Conservation (phyloP, 1,140 invertebrate species). For the Scaptomyza pallida region DNA sequence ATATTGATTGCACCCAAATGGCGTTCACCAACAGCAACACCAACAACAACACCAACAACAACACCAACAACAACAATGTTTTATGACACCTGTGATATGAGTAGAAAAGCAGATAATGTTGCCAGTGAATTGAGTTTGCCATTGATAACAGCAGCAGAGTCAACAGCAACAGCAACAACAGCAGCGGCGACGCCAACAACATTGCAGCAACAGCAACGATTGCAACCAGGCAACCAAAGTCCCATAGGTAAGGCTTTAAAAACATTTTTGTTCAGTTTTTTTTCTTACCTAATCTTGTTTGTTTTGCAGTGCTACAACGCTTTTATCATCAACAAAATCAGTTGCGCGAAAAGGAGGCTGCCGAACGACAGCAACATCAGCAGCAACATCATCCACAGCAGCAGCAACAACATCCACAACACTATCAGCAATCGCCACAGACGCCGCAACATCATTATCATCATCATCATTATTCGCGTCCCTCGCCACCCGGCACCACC, state of each 20-base stretch:
- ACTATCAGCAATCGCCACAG: neutral
- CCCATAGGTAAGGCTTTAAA: constrained; percentile 73
- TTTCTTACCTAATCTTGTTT: neutral
- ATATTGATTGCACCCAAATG: constrained; percentile 35
- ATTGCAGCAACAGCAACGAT: constrained; percentile 31
- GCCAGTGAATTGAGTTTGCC: constrained; percentile 47
- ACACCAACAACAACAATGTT: constrained; percentile 8
- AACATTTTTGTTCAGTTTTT: no score
- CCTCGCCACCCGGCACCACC: constrained; percentile 39
- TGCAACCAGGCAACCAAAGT: constrained; percentile 79
- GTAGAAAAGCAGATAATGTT: constrained; percentile 46
- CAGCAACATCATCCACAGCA: constrained; percentile 47
- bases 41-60: neutral
- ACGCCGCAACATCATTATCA: constrained; percentile 21
- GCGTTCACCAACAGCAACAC: constrained; percentile 45
- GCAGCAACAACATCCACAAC: constrained; percentile 46
- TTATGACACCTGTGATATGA: constrained; percentile 65
- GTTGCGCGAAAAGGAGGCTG: constrained; percentile 75
- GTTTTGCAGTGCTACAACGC: constrained; percentile 81
- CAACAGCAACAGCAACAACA: constrained; percentile 8
- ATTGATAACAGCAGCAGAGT: constrained; percentile 20
- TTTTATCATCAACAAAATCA: constrained; percentile 85
- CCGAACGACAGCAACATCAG: constrained; percentile 64
- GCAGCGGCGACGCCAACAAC: constrained; percentile 26
- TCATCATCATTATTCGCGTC: constrained; percentile 1